Evolutionary conservation across 2,113 vertebrate genomes (phyloP).

Genomic region (Rhegmatorhina hoffmannsi): DNA sequence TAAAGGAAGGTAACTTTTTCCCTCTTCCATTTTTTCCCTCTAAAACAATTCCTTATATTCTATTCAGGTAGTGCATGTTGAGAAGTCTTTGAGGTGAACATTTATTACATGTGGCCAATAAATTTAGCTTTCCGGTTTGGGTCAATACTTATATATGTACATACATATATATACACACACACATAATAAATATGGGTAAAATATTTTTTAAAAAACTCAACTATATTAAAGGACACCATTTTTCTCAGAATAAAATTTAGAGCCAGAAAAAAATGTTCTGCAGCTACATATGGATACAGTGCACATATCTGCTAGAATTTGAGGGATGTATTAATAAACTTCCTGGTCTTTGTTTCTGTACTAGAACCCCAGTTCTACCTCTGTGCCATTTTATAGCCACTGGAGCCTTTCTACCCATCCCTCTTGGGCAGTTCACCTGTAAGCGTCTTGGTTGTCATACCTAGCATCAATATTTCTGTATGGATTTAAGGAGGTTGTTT

Average conservation of each 20-base stretch:
- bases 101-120: background rate
- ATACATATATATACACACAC: background rate
- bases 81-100: background rate
- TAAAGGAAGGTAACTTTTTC: slow-evolving; percentile 84
- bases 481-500: background rate
- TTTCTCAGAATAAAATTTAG: background rate
- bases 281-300: background rate
- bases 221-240: background rate
- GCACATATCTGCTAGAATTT: background rate
- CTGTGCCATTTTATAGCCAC: background rate
- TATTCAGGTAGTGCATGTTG: background rate
- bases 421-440: background rate
- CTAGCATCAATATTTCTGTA: background rate
- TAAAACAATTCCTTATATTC: background rate
- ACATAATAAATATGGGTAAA: background rate
- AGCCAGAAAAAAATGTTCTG: background rate
- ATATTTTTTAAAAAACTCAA: background rate
- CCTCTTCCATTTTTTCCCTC: background rate
- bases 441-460: background rate
- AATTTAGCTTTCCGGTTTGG: background rate
- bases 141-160: background rate
- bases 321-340: background rate
- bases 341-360: background rate
- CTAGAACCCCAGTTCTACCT: background rate
- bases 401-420: background rate